Percentiles rank a stretch among this genome's conserved stretches.
These are phyloP conservation scores for Emydocephalus ijimae DNA, from an alignment of 2,113 vertebrate genomes.

Conservation along the genomic window DNA sequence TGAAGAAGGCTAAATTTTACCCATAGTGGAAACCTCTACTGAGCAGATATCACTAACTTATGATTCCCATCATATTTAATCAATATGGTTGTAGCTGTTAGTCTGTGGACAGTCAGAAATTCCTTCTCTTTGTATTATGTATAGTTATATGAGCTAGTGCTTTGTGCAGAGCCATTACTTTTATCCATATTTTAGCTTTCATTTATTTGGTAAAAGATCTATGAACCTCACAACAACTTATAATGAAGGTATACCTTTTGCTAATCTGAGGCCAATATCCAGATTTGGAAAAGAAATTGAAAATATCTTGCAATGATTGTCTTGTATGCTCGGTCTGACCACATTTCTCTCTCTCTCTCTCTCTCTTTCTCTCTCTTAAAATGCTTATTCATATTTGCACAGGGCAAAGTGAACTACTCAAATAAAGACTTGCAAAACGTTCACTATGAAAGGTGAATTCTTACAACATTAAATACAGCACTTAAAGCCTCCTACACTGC, in stretches of 20 bases:
- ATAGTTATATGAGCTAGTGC: neutral
- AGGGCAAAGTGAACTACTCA: conserved; percentile 33
- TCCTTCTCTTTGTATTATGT: neutral
- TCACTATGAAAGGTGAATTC: conserved; percentile 33
- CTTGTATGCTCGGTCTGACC: conserved; percentile 8
- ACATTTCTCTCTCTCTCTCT: neutral
- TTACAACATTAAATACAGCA: conserved; percentile 33
- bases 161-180: neutral
- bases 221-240: neutral
- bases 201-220: neutral
- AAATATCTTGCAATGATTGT: conserved; percentile 15
- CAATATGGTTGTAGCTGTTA: neutral
- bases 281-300: neutral
- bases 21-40: neutral
- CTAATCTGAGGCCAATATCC: neutral
- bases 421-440: conserved; percentile 20
- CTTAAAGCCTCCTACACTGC: conserved; percentile 54
- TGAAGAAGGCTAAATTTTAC: neutral
- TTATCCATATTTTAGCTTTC: neutral
- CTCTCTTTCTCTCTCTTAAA: neutral
- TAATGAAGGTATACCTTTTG: neutral
- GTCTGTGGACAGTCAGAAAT: neutral
- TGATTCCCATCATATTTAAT: neutral
- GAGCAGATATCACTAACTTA: neutral
- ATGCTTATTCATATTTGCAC: conserved; percentile 30